These are phyloP conservation scores for Crocidura indochinensis DNA, from an alignment of 2,797 vertebrate species.

Conservation along the genomic window DNA sequence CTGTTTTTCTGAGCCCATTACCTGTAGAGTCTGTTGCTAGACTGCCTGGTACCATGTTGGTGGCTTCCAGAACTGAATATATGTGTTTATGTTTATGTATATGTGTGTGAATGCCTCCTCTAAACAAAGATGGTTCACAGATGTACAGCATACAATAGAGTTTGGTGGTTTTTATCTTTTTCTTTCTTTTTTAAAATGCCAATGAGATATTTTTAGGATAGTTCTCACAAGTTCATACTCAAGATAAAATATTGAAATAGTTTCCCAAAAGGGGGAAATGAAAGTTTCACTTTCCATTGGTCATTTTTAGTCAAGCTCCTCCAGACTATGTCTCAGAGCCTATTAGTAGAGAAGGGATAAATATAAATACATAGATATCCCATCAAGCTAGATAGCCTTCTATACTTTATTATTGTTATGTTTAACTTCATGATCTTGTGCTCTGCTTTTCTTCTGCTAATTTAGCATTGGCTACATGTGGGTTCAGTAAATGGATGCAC, in stretches of 20 bases:
- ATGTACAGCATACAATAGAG: neutral
- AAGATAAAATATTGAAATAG: constrained; percentile 12
- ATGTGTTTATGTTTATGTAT: too few relatives aligned
- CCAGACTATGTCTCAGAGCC: neutral
- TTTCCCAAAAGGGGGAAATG: neutral
- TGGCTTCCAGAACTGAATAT: too few relatives aligned
- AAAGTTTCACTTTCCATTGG: neutral
- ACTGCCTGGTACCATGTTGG: too few relatives aligned
- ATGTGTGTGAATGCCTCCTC: neutral
- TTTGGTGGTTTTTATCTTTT: neutral
- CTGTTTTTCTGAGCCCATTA: too few relatives aligned
- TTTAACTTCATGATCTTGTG: neutral
- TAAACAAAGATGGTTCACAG: neutral
- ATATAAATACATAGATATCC: neutral
- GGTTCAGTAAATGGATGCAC: neutral
- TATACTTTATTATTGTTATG: too few relatives aligned
- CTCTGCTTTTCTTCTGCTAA: neutral
- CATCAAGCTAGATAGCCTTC: neutral
- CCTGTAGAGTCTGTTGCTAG: too few relatives aligned
- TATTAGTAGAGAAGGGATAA: neutral
- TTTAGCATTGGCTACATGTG: neutral
- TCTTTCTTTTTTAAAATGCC: neutral
- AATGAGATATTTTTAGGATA: constrained; percentile 54
- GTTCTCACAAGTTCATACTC: constrained; percentile 34
- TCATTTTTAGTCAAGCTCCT: neutral